Conservation (phyloP, 92 coral and sea anemone species). For the Paragorgia papillata region DNA sequence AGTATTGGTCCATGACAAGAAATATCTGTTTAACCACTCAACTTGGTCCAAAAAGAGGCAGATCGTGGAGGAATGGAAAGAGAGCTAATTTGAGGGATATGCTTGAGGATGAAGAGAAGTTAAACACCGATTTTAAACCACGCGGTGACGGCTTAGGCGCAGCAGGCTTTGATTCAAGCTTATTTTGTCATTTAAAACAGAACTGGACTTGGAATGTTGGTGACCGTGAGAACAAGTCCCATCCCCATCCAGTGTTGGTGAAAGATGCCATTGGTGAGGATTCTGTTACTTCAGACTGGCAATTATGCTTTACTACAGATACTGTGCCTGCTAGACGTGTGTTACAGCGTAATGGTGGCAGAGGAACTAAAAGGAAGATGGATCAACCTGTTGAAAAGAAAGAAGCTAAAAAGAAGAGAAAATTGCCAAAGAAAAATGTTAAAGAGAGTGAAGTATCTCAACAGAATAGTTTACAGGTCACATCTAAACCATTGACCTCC, state of each 20-base stretch:
- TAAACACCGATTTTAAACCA: constrained; percentile 58
- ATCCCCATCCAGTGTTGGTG: too few relatives aligned
- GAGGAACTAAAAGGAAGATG: constrained; percentile 4
- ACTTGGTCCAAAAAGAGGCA: constrained; percentile 57
- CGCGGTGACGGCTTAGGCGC: constrained; percentile 85
- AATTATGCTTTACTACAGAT: constrained; percentile 4
- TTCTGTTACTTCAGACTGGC: constrained; percentile 2
- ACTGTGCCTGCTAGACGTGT: constrained; percentile 1
- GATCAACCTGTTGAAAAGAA: not conserved
- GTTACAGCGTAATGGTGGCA: not conserved
- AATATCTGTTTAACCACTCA: constrained; percentile 77
- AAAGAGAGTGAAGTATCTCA: not conserved
- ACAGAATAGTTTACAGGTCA: not conserved
- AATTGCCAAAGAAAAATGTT: not conserved
- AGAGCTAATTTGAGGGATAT: constrained; percentile 33
- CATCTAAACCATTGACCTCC: not conserved
- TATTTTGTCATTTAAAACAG: constrained; percentile 65
- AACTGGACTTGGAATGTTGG: constrained; percentile 66
- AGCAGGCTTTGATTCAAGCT: constrained; percentile 69
- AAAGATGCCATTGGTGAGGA: not conserved
- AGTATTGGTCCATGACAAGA: constrained; percentile 75
- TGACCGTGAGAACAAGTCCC: not conserved
- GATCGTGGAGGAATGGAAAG: not conserved
- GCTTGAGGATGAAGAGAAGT: constrained; percentile 14
- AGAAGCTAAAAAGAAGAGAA: constrained; percentile 2